Evolutionary conservation across 2,797 vertebrate genomes (phyloP), one percentile per base, ranked within the genome.

Genomic region (Danio choprae): DNA sequence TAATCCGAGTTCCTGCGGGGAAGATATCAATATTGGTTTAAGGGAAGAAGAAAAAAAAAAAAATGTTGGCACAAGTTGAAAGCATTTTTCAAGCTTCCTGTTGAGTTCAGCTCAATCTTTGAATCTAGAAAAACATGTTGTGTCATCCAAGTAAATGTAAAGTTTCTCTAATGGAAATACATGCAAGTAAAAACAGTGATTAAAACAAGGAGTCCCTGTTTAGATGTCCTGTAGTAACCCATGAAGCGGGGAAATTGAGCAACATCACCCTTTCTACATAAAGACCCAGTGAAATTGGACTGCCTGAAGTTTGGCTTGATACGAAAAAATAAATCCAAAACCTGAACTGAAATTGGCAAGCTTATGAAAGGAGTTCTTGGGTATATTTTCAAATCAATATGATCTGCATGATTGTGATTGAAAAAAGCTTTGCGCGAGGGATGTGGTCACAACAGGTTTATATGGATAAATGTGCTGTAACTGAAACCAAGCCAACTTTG

Each of bases 1-100:
- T 96, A 88, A 96, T 98, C 86, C 87, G 94, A 80, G 96, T 97
- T 86, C 96, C 96, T 98, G 91, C 10, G 89, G 85, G 68, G 88
- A 85, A 91, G 12, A 56, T 16, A 22, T 29, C 40, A 41, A 64
- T 63, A 65, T 80, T 58, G 41, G 15, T 50, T 56, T 1, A 6
- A 58, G 11, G 53, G 69, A 40, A 7, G 7, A 38, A 36, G 69
- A 40, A 7, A 7, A 38, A 36, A 29, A 16, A 60, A 36, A 55
- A 12, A 69, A 46, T 13, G 11, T 13, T 68, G 62, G 62, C 62
- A 69, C 11, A 11, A 56, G 55, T 18, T 69, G 50, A 67, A 8
- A 46, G 38, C 20, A 70, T 53, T 55, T 50, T 46, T 70, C 62
- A 44, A 7, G 29, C 29, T 40, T 38, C 16, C 16, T 59, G n/a